These are phyloP conservation scores for Apostichopus japonicus DNA, from an alignment of 35 echinoderm and acorn worm genomes.

Conservation along the genomic window DNA sequence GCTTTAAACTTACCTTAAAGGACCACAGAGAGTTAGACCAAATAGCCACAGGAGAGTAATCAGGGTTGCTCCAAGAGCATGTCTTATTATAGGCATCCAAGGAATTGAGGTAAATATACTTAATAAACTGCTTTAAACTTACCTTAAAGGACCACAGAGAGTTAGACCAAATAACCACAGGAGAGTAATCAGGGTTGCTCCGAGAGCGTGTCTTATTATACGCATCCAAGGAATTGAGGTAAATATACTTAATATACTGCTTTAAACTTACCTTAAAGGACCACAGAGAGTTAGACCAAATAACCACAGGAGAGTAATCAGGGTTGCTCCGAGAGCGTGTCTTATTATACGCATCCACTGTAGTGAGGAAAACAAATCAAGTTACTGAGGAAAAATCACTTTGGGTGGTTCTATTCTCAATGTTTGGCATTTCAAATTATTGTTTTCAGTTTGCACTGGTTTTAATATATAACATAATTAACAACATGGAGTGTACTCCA, in stretches of 20 bases:
- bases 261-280: constrained; percentile 72
- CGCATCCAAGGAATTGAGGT: constrained; percentile 53
- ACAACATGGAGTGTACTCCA: too few species aligned
- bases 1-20: constrained; percentile 67
- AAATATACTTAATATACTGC: too few species aligned
- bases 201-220: constrained; percentile 77
- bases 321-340: constrained; percentile 74
- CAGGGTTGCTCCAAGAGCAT: constrained; percentile 73
- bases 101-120: too few species aligned
- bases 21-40: constrained; percentile 93
- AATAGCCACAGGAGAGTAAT: constrained; percentile 93
- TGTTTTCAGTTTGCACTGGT: too few species aligned
- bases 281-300: constrained; percentile 97
- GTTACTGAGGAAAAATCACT: background rate
- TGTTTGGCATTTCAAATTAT: too few species aligned
- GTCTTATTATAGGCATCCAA: constrained; percentile 76
- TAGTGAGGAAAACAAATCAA: constrained; percentile 38
- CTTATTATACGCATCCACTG: constrained; percentile 87
- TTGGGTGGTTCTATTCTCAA: too few species aligned
- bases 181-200: constrained; percentile 73
- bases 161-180: constrained; percentile 97
- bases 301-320: constrained; percentile 89
- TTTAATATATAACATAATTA: too few species aligned
- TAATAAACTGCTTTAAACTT: background rate
- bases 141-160: constrained; percentile 94